Evolutionary conservation across 2,888 invertebrate species (phyloP), one percentile per base, ranked within the genome.

Genomic region (Apotomis turbidana): DNA sequence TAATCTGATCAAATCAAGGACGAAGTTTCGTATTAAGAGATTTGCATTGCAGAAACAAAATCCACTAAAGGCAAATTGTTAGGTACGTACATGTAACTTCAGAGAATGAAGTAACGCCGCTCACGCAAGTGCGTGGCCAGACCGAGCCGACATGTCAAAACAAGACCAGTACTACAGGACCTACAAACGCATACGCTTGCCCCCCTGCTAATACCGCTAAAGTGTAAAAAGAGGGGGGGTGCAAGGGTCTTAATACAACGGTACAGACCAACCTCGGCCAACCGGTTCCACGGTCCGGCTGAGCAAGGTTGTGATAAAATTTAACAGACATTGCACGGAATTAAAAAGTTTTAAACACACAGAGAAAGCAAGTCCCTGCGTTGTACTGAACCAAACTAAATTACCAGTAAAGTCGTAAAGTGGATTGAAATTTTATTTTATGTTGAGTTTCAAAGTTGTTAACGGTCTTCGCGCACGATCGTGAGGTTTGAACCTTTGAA

Each of bases 281-380:
- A 92, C 92, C 92, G 91, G 93, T 92, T 91, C 85, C 82, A 79
- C 78, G 77, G 79, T 78, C 85, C 80, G 83, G 79, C 83, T 78
- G 75, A 79, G 81, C 87, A 83, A 85, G 85, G 81, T 81, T 82
- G 80, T 81, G 87, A 87, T 90, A 87, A 85, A 81, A 78, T 78
- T 72, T 72, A 72, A 72, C 68, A 63, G 72, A 59, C 68, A 68
- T 52, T 54, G 68, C 36, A 58, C 36, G 49, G 71, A 57, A 66
- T 63, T 68, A 63, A 72, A 62, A 71, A 54, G 62, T 68, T 68
- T 63, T n/a, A 61, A 63, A 68, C 54, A 68, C 54, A 58, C 52
- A 59, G 72, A 59, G 68, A 63, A 72, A 72, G 68, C 68, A 54
- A 68, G 36, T 58, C 64, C 3, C 44, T 64, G 51, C 51, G 6